These are phyloP conservation scores for Zygaena filipendulae DNA, from an alignment of 2,888 invertebrate genomes.

Conservation along the genomic window DNA sequence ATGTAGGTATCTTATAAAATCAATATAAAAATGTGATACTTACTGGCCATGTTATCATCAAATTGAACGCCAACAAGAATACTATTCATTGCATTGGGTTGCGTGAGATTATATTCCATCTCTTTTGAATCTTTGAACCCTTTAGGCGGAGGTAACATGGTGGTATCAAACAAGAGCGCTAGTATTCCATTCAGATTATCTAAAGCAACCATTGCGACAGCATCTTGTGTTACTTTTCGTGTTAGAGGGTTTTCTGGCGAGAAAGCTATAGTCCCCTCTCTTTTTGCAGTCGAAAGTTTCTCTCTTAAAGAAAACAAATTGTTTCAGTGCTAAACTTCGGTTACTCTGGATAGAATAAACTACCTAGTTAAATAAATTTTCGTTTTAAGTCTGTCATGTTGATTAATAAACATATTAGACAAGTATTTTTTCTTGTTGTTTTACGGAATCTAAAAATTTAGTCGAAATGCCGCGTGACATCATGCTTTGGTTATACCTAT, in stretches of 20 bases:
- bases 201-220: conserved; percentile 44
- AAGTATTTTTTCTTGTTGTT: neutral
- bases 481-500: too few relatives aligned
- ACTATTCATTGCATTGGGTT: conserved; percentile 51
- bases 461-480: too few relatives aligned
- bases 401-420: too few relatives aligned
- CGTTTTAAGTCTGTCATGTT: too few relatives aligned
- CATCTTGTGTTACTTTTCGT: conserved; percentile 41
- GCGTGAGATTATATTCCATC: conserved; percentile 42
- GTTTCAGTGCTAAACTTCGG: too few relatives aligned
- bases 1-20: too few relatives aligned
- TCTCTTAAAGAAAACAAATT: conserved; percentile 35
- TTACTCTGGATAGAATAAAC: too few relatives aligned
- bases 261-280: conserved; percentile 50
- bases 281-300: conserved; percentile 41
- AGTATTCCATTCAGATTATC: conserved; percentile 48
- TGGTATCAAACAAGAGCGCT: conserved; percentile 39
- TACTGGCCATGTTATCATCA: conserved; percentile 53
- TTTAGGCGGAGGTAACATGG: conserved; percentile 45
- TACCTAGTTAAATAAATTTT: too few relatives aligned
- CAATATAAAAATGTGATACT: too few relatives aligned
- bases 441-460: too few relatives aligned
- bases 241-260: conserved; percentile 53
- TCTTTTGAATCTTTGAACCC: conserved; percentile 43
- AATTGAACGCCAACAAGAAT: conserved; percentile 55